Percentiles rank a stretch among this genome's conserved stretches.
These are phyloP conservation scores for Aramus guarauna DNA, from an alignment of 2,113 vertebrate genomes.

Conservation along the genomic window DNA sequence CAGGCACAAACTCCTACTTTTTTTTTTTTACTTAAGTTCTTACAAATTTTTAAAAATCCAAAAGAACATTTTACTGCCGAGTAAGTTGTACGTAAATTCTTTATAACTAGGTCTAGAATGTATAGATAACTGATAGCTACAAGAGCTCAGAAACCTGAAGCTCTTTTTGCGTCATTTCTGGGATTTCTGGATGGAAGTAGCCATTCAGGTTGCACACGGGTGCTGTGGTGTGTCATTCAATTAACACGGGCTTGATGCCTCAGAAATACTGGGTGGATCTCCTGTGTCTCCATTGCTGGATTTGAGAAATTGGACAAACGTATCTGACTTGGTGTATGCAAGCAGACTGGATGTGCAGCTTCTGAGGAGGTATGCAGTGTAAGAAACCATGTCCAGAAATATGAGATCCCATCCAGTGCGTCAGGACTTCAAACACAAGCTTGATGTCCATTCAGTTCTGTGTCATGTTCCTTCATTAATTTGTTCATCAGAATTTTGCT, in stretches of 20 bases:
- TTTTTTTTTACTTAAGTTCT: background rate
- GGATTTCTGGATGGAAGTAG: background rate
- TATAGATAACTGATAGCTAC: background rate
- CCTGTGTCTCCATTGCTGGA: background rate
- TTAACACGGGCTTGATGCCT: background rate
- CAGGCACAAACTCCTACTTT: background rate
- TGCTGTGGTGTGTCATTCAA: background rate
- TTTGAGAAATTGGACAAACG: background rate
- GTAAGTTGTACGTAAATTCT: background rate
- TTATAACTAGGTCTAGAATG: background rate
- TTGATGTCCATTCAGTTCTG: background rate
- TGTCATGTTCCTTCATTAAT: background rate
- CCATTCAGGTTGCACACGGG: background rate
- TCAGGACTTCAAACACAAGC: background rate
- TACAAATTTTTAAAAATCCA: background rate
- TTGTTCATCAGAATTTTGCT: background rate
- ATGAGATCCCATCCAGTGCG: background rate
- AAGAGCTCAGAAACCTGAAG: background rate
- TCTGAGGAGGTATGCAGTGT: background rate
- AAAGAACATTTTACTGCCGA: background rate
- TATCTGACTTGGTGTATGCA: background rate
- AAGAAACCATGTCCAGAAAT: background rate
- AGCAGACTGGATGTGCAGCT: background rate
- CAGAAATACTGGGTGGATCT: background rate
- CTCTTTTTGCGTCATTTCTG: background rate